phyloP scores from a whole-genome alignment of 2,113 vertebrate species.

The Saimiri boliviensis region DNA sequence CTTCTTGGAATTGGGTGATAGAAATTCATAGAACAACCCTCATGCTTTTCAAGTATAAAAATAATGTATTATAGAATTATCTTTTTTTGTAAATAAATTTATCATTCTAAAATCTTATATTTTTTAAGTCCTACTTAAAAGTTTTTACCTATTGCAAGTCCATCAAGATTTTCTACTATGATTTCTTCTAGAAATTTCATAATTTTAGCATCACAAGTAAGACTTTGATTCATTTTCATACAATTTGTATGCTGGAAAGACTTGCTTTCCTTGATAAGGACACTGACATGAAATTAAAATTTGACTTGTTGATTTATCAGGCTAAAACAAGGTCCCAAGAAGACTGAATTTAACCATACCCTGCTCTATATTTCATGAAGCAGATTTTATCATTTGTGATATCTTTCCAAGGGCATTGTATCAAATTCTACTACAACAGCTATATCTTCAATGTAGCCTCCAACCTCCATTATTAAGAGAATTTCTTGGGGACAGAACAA shows the following conservation, averaged over 20 bases:
- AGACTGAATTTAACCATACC: not conserved
- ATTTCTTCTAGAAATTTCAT: not conserved
- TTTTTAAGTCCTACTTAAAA: not conserved
- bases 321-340: not conserved
- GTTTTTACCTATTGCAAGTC: not conserved
- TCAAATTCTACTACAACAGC: constrained; percentile 6
- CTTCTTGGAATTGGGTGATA: not conserved
- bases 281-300: not conserved
- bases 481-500: not conserved
- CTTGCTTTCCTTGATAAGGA: not conserved
- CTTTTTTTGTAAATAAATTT: not conserved
- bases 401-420: not conserved
- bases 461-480: not conserved
- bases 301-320: not conserved
- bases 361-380: not conserved
- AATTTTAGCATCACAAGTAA: not conserved
- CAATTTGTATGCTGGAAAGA: not conserved
- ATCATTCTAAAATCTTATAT: not conserved
- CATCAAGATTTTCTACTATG: not conserved
- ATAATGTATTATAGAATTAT: not conserved
- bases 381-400: constrained; percentile 19
- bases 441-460: not conserved
- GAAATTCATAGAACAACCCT: not conserved
- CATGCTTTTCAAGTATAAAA: not conserved
- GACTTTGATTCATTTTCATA: not conserved